phyloP scores from a whole-genome alignment of 2,888 invertebrate genomes.

The Euzophera pinguis region DNA sequence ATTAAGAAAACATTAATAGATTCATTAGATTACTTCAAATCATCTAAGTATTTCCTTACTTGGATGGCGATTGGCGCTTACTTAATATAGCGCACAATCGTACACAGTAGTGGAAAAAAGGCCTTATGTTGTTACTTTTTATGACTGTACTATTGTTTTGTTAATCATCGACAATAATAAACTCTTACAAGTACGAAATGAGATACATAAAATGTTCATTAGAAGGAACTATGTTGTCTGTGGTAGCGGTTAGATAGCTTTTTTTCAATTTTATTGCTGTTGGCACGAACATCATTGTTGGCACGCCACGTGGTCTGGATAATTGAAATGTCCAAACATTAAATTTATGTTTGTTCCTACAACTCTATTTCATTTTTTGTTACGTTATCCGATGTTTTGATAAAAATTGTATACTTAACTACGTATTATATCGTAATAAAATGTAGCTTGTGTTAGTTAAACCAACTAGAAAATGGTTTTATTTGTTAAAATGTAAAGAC shows the following conservation, averaged over 20 bases:
- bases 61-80: no score
- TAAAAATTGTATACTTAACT: background rate
- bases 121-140: constrained; percentile 36
- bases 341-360: constrained; percentile 68
- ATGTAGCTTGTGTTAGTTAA: no score
- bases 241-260: constrained; percentile 42
- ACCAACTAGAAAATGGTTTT: no score
- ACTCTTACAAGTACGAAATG: constrained; percentile 42
- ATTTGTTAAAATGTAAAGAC: no score
- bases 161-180: constrained; percentile 37
- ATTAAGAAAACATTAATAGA: no score
- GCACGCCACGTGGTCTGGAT: constrained; percentile 73
- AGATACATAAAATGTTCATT: constrained; percentile 43
- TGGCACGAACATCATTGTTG: constrained; percentile 71
- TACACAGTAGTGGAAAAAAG: background rate
- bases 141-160: constrained; percentile 37
- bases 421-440: no score
- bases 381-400: constrained; percentile 8
- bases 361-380: constrained; percentile 55
- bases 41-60: no score
- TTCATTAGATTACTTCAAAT: no score
- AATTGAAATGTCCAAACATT: constrained; percentile 77
- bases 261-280: constrained; percentile 62
- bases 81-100: background rate
- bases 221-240: constrained; percentile 33